These are phyloP conservation scores for Parnassius glacialis DNA, from an alignment of 2,888 invertebrate species.

Conservation along the genomic window DNA sequence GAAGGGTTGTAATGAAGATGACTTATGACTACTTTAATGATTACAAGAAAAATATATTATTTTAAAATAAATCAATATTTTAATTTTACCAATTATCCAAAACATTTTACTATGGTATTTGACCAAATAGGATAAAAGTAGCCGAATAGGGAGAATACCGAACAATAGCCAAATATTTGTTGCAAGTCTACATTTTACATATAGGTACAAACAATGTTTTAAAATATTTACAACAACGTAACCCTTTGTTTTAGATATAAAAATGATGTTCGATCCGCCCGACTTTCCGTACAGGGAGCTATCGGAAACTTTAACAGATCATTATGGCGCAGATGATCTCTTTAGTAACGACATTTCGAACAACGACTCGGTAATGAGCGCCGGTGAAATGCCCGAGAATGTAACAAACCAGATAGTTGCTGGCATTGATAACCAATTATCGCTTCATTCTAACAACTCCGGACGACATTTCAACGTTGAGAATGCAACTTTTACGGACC, in stretches of 20 bases:
- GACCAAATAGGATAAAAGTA: no score
- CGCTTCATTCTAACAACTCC: slow-evolving; percentile 56
- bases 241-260: slow-evolving; percentile 35
- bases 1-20: no score
- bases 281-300: slow-evolving; percentile 70
- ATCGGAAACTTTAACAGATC: slow-evolving; percentile 51
- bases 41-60: no score
- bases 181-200: no score
- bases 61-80: no score
- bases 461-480: slow-evolving; percentile 57
- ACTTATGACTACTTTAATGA: no score
- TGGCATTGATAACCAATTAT: slow-evolving; percentile 50
- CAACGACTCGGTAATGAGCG: slow-evolving; percentile 22
- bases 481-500: slow-evolving; percentile 40
- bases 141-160: no score
- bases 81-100: no score
- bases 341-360: slow-evolving; percentile 41
- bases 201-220: neutral
- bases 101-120: no score
- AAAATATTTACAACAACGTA: neutral
- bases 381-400: slow-evolving; percentile 39
- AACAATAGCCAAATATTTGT: no score
- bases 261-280: slow-evolving; percentile 75
- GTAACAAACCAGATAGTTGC: slow-evolving; percentile 45
- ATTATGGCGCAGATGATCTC: slow-evolving; percentile 57